Evolutionary conservation across 2,888 invertebrate genomes (phyloP), one percentile per base, ranked within the genome.

Genomic region (Melipona bicolor): DNA sequence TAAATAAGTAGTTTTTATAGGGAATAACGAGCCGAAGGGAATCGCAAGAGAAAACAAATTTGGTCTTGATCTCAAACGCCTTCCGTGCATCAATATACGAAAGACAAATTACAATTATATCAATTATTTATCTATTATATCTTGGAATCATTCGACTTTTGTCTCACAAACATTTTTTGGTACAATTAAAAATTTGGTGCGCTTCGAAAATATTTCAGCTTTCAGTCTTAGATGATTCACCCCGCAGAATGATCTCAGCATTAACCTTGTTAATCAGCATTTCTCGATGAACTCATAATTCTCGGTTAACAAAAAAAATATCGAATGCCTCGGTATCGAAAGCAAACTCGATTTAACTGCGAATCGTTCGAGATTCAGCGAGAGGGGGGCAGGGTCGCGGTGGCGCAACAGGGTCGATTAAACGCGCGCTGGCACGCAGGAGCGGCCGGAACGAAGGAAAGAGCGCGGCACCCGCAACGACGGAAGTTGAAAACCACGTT

Each of bases 401-500:
- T 43, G 52, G 27, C 49, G 72, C 65, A 49, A 32, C 36, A 64
- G 69, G 79, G 65, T 59, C 73, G 65, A 74, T 76, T 68, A 54
- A 76, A 69, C 13, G 61, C 36, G 36, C 49, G 49, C 21, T n/a
- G n/a, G 68, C 13, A 17, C 5, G 11, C 19, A 17, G 15, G 5
- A 36, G 21, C 15, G 6, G 6, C 6, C n/a, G 43, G 49, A 68
- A 61, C 72, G 80, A 49, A 67, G 68, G 49, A 74, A 59, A 80
- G 36, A 59, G 36, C 75, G 49, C 54, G 75, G 69, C 49, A 36
- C 61, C 70, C 61, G 76, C 81, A 54, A 64, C 80, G 70, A 52
- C 77, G 69, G 73, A 69, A 68, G 65, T 76, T 76, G 81, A 59
- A 76, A 81, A 43, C 70, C 65, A 62, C 62, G 76, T 70, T 68